Evolutionary conservation across 2,797 vertebrate genomes (phyloP), one percentile per base, ranked within the genome.

Genomic region (Podarcis lilfordi): DNA sequence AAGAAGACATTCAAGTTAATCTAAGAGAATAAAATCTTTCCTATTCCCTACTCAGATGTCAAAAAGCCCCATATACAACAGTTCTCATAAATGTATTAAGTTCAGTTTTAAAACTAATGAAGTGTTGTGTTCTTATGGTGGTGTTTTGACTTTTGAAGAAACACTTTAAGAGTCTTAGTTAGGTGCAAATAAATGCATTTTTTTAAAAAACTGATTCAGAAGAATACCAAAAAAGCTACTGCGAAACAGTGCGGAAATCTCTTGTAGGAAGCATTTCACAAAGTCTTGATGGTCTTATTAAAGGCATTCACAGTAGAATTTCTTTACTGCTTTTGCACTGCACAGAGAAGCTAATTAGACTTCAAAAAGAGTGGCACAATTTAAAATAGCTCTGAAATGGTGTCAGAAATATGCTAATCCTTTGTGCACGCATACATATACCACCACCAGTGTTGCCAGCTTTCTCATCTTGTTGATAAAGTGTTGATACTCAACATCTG

Each of bases 141-240:
- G n/a, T 80, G 88, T 75, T 76, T 92, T 87, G 79, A n/a, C 35
- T 91, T 90, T 13, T 74, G 79, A 27, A 74, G 80, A 82, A 23
- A 76, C 32, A 88, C 32, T 29, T 82, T 81, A 69, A 27, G 43
- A 4, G 72, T 88, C 5, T 55, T 69, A 50, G 86, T 88, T 72
- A 85, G 89, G 76, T 17, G 27, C 0, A 0, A 86, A 86, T 21
- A n/a, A 8, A 74, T 35, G 74, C 23, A 10, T 43, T 35, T 71
- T 76, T 74, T 40, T 1, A 27, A 43, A 32, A 6, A 76, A 37
- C 3, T 64, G 40, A 82, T 61, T 25, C 11, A 27, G 72, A 91
- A 50, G 55, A 37, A 8, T 32, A 66, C 23, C 61, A 64, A 32
- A 88, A 25, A 85, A 5, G 43, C 35, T 75, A n/a, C 1, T 6